Percentiles rank a stretch among this genome's conserved stretches.
Conservation (phyloP, 2,113 vertebrate genomes). For the Trochalopteron elliotii region DNA sequence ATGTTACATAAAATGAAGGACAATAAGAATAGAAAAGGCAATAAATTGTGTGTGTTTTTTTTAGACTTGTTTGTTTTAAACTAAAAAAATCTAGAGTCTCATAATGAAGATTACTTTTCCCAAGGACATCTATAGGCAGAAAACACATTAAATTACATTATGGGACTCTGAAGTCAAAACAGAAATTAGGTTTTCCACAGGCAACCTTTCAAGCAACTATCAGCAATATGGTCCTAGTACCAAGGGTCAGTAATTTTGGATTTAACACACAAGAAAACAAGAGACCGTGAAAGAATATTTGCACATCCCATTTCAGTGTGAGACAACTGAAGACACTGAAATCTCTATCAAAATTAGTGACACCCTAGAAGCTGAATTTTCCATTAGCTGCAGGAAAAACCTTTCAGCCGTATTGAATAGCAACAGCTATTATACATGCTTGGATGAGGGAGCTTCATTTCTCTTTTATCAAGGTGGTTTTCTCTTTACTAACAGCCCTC, state of each 20-base stretch:
- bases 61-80: neutral
- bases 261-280: conserved; percentile 25
- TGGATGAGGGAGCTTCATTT: conserved; percentile 48
- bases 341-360: conserved; percentile 56
- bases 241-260: neutral
- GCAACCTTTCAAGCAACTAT: neutral
- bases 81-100: neutral
- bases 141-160: neutral
- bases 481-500: conserved; percentile 18
- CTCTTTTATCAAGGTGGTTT: conserved; percentile 40
- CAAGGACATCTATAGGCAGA: neutral
- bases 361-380: conserved; percentile 40
- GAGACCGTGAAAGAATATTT: neutral
- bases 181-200: neutral
- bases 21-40: neutral
- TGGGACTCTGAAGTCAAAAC: neutral
- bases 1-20: neutral
- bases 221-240: neutral
- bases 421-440: conserved; percentile 61
- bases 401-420: conserved; percentile 50
- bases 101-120: neutral
- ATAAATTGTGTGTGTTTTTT: neutral
- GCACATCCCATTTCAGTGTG: conserved; percentile 1
- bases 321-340: conserved; percentile 22
- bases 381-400: conserved; percentile 48